Base-by-base conservation (phyloP, 2,797 vertebrate genomes). In the Philypnodon macrostomus region DNA sequence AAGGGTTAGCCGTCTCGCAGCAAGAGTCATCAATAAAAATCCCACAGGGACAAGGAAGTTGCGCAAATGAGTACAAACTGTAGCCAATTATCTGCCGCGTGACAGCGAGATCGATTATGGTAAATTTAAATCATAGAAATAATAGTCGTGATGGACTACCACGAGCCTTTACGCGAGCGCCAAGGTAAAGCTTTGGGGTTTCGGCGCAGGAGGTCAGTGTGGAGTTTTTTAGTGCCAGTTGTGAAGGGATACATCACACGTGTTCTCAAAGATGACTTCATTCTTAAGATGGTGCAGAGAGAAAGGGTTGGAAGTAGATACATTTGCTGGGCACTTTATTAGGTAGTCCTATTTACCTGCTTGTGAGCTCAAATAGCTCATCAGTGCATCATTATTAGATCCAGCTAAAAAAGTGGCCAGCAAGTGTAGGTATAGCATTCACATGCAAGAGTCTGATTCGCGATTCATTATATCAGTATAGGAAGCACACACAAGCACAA, bases 181-280 rank as follows among this genome's bases (percentile, higher is more conserved):
- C 68, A 77, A 80, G 66, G 55, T 37, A 63, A 75, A 79, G 53
- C 57, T 5, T 7, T 1, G 56, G 44, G n/a, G 34, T 59, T 31
- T 68, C 58, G n/a, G 42, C 54, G 24, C 53, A 37, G 27, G 38
- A 67, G 44, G 50, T 65, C 58, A 53, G 52, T 8, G 11, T n/a
- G n/a, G n/a, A n/a, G n/a, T n/a, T n/a, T n/a, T n/a, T n/a, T n/a
- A n/a, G n/a, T n/a, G n/a, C n/a, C n/a, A n/a, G n/a, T n/a, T n/a
- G n/a, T n/a, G n/a, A n/a, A n/a, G n/a, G n/a, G n/a, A n/a, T n/a
- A n/a, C n/a, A n/a, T n/a, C n/a, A n/a, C n/a, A n/a, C n/a, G n/a
- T n/a, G n/a, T n/a, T n/a, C n/a, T n/a, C n/a, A n/a, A n/a, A n/a
- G n/a, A n/a, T n/a, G n/a, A n/a, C n/a, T n/a, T n/a, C n/a, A n/a